Conservation (phyloP, 64 coral and sea anemone genomes). For the Acropora tenuis region DNA sequence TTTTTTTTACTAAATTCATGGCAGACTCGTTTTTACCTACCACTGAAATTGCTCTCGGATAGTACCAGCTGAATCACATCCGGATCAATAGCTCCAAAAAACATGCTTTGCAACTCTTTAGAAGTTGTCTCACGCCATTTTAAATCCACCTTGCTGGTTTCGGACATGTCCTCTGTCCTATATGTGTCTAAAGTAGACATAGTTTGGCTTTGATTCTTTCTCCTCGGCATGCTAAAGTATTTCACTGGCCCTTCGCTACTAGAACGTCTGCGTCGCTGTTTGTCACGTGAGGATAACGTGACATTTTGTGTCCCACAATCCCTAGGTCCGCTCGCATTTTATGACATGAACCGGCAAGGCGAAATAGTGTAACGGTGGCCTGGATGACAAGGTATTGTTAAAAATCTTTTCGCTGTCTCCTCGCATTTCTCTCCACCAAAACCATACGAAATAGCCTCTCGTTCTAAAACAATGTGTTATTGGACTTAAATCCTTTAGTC, state of each 20-base stretch:
- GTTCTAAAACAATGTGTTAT: too few species aligned
- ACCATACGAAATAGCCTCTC: too few species aligned
- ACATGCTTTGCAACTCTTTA: constrained; percentile 69
- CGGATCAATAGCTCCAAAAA: constrained; percentile 73
- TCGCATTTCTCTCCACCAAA: too few species aligned
- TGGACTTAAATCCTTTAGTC: too few species aligned
- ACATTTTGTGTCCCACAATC: too few species aligned
- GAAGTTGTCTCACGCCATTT: constrained; percentile 64
- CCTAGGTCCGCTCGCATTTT: too few species aligned
- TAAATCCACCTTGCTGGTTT: neutral
- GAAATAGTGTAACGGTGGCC: too few species aligned
- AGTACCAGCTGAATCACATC: constrained; percentile 86
- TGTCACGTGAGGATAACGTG: too few species aligned
- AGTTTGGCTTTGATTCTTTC: constrained; percentile 13
- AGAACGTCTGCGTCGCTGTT: neutral
- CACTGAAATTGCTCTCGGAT: constrained; percentile 75
- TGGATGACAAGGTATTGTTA: too few species aligned
- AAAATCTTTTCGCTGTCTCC: too few species aligned
- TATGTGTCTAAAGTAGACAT: neutral
- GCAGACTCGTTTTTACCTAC: constrained; percentile 34
- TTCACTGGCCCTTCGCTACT: neutral
- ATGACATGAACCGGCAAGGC: too few species aligned
- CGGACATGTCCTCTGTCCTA: neutral
- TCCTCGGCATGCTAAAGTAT: constrained; percentile 5
- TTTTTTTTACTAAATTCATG: neutral